Base-by-base conservation (phyloP, 2,113 vertebrate genomes). In the Phocoena sinus region DNA sequence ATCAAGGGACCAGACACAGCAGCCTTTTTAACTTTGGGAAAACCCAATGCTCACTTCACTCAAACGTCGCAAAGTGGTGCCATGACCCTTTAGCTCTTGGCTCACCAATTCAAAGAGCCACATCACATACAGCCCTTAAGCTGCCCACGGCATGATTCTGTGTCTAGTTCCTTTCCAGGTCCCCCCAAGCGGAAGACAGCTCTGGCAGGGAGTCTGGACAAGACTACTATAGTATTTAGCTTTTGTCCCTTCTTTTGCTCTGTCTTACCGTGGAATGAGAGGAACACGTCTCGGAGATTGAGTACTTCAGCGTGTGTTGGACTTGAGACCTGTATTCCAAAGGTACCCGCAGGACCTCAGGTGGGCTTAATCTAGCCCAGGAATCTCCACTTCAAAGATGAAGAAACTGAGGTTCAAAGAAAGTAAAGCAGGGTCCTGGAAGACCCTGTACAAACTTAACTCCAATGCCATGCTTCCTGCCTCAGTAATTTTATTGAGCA, bases 21-120 rank as follows among this genome's bases (percentile, higher is more conserved):
- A 97, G 98, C 97, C 97, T 96, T 98, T 97, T 97, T 97, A 97
- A 98, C 98, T 97, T 96, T 97, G 97, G 98, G 97, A 97, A 97
- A 97, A 96, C 97, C 98, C 97, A 97, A 80, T 92, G 98, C 96
- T 98, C 97, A 97, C 97, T 97, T 97, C 98, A 97, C 97, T 98
- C 89, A 87, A 91, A 97, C 94, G 95, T 93, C 92, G 97, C 98
- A 97, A 97, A 97, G 97, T 97, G 97, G 97, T 96, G 97, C 97
- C 98, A 93, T 90, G 98, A 98, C 98, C 98, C 97, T 97, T 95
- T 92, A 96, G 97, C 98, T 97, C 97, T 79, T 95, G 97, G 97
- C 97, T 97, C 96, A 87, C 97, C 98, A 96, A 98, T 98, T 98
- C 98, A 98, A 97, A 98, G 97, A 95, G 94, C 87, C 94, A 97